Conservation (phyloP, 2,113 vertebrate genomes). For the Erinaceus europaeus region DNA sequence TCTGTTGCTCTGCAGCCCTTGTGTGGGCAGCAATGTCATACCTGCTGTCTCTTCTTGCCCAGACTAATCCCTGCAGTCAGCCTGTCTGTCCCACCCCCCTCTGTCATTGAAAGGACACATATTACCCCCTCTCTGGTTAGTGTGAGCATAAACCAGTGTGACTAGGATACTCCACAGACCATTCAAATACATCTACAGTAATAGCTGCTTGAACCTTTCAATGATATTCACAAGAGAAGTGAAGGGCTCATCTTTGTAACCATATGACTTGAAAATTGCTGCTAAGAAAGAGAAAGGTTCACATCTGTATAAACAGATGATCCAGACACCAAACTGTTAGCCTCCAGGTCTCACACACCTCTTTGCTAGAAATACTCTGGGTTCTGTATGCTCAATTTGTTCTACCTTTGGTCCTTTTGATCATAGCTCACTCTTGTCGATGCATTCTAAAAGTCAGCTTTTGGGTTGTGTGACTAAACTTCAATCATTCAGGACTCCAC, state of each 20-base stretch:
- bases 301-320: neutral
- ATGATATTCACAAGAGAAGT: neutral
- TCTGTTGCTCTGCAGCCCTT: conserved; percentile 53
- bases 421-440: neutral
- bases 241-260: neutral
- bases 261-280: neutral
- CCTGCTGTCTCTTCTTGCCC: neutral
- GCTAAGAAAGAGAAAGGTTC: neutral
- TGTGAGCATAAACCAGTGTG: neutral
- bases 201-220: neutral
- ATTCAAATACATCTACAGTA: accelerated
- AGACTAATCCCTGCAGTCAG: conserved; percentile 1
- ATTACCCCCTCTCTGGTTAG: accelerated
- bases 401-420: neutral
- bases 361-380: neutral
- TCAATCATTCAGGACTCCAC: neutral
- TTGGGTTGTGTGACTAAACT: neutral
- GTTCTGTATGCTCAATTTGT: neutral
- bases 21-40: conserved; percentile 18
- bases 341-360: neutral
- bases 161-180: too few species aligned
- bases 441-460: neutral
- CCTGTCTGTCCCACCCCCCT: too few species aligned
- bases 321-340: neutral
- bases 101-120: too few species aligned